Conservation (phyloP, 1,140 invertebrate species). For the Solenopsis fugax region DNA sequence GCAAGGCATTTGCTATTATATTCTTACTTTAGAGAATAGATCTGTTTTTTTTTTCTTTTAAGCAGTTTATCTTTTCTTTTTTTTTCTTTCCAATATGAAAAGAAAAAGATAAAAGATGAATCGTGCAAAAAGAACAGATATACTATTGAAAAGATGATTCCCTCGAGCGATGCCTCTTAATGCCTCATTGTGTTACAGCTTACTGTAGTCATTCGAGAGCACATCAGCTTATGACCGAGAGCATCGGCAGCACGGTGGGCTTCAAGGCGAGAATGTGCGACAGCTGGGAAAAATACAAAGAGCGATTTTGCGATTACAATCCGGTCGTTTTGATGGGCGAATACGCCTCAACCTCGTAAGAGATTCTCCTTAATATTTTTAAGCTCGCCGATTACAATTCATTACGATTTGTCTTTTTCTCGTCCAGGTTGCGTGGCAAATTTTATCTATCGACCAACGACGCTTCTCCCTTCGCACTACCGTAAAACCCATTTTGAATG, state of each 20-base stretch:
- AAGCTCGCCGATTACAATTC: neutral
- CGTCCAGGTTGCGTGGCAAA: constrained; percentile 78
- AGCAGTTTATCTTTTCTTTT: too few species aligned
- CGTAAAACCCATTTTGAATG: constrained; percentile 55
- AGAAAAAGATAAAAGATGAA: too few species aligned
- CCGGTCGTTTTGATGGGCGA: constrained; percentile 81
- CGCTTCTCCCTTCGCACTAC: constrained; percentile 77
- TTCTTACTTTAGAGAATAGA: neutral
- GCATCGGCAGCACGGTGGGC: constrained; percentile 81
- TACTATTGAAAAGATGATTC: neutral
- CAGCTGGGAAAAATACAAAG: constrained; percentile 81
- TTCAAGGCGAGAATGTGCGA: constrained; percentile 81
- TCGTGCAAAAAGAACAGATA: too few species aligned
- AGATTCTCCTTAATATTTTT: constrained; percentile 11
- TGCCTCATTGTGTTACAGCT: constrained; percentile 71
- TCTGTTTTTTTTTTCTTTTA: too few species aligned
- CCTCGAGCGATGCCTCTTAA: neutral
- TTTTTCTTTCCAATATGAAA: too few species aligned
- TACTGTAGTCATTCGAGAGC: constrained; percentile 86
- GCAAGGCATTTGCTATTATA: neutral
- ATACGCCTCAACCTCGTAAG: constrained; percentile 81
- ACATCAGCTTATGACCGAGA: constrained; percentile 86
- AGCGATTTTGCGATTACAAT: constrained; percentile 77
- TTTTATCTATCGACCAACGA: constrained; percentile 79
- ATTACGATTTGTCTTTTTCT: constrained; percentile 2